Conservation (phyloP, 2,888 invertebrate species). For the Melanophora roralis region DNA sequence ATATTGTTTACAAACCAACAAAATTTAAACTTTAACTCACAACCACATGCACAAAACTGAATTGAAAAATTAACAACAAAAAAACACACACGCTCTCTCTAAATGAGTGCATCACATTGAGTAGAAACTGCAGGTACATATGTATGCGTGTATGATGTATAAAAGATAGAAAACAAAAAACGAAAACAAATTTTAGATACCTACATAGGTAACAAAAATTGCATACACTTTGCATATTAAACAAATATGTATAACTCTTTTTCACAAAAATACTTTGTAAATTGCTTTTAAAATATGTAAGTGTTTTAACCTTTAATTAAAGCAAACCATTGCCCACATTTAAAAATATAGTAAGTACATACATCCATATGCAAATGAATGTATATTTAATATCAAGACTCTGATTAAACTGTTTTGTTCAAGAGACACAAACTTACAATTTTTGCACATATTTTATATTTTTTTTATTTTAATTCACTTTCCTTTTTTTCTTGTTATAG, state of each 20-base stretch:
- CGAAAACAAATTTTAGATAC: no score
- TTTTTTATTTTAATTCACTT: slow-evolving; percentile 17
- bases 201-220: no score
- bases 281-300: no score
- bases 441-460: slow-evolving; percentile 17
- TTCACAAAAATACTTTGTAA: slow-evolving; percentile 38
- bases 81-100: slow-evolving; percentile 9
- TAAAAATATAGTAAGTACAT: no score
- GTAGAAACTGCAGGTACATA: slow-evolving; percentile 27
- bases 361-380: no score
- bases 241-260: slow-evolving; percentile 46
- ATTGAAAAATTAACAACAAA: slow-evolving; percentile 1
- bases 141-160: background rate
- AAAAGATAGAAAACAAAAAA: slow-evolving; percentile 11
- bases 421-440: no score
- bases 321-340: no score
- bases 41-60: background rate
- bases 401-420: no score
- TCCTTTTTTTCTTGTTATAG: no score
- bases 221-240: slow-evolving; percentile 30
- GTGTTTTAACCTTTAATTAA: no score
- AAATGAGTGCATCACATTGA: background rate
- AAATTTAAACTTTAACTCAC: slow-evolving; percentile 34
- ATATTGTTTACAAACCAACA: slow-evolving; percentile 64
- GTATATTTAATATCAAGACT: no score